phyloP scores from a whole-genome alignment of 1,140 invertebrate genomes.

The Zaprionus ghesquierei region DNA sequence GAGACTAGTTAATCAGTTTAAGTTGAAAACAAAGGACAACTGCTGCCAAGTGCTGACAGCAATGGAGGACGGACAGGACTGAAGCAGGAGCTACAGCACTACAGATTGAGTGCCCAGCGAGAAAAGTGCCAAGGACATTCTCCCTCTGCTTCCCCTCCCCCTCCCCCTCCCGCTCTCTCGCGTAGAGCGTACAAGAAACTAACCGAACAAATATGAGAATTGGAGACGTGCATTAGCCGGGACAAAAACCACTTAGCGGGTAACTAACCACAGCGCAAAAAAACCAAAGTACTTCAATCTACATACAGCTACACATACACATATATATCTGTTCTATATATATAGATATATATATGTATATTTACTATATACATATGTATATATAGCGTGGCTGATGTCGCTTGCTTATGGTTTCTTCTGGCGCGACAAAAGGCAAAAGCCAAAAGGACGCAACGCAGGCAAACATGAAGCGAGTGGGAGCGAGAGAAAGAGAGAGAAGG shows the following conservation, averaged over 20 bases:
- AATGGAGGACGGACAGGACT: not conserved
- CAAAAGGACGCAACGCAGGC: not conserved
- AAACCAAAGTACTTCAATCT: not conserved
- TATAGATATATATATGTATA: not conserved
- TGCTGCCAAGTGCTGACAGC: conserved; percentile 4
- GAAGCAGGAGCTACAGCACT: not conserved
- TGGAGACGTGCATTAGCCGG: conserved; percentile 22
- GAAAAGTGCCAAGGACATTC: conserved; percentile 20
- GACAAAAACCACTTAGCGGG: conserved; percentile 67
- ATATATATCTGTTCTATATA: no score
- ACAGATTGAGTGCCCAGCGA: not conserved
- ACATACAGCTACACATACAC: not conserved
- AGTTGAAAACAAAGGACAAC: conserved; percentile 19
- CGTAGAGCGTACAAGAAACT: not conserved
- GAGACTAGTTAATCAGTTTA: conserved; percentile 38
- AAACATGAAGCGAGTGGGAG: not conserved
- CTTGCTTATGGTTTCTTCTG: conserved; percentile 12
- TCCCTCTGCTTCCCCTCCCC: not conserved
- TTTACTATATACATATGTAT: not conserved
- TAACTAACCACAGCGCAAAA: conserved; percentile 58
- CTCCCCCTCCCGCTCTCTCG: not conserved
- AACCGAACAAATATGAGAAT: conserved; percentile 20
- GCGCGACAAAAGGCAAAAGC: not conserved
- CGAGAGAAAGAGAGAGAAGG: not conserved
- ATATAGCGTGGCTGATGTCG: not conserved